Base-by-base conservation (phyloP, 2,113 vertebrate genomes). In the Neogobius melanostomus region DNA sequence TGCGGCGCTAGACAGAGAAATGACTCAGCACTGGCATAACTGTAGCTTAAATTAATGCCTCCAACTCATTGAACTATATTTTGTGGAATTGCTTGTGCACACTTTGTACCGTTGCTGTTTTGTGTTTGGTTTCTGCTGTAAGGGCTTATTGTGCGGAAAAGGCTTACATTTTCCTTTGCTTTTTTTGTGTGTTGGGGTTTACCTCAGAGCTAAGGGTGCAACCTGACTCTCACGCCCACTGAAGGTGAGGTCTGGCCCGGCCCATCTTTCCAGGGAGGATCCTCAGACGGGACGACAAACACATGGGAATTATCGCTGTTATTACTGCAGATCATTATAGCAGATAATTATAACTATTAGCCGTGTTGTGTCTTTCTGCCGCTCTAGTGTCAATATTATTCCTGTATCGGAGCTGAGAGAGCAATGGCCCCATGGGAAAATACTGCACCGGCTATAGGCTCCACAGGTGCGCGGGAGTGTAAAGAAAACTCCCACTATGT, bases 361-460 rank as follows among this genome's bases (percentile, higher is more conserved):
- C 70, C 17, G 7, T 62, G 46, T 80, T 67, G 69, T 59, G 73
- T 86, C 76, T 72, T 79, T 83, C 71, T 68, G 64, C 72, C 45
- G 15, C 74, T 82, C 81, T 87, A 87, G 44, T 48, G 85, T 89
- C 85, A 91, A 90, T 90, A 84, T 91, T 91, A 62, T 88, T 82
- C 81, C 63, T 82, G 47, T 69, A 44, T 71, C 50, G 66, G 54
- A 71, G 62, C 76, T 76, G 66, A 75, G 76, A 72, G 65, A 48
- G 4, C 12, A 4, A 62, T 53, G 66, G 57, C 59, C 77, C 11
- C 79, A 74, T 69, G 74, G 73, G 78, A 72, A 87, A 87, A 79
- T 49, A 65, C 60, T 54, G 69, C 8, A 70, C 56, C 28, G 12
- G 36, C 57, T 15, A 15, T 43, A 45, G 59, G 15, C 59, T 61